Evolutionary conservation across 1,140 invertebrate genomes (phyloP), one percentile per base, ranked within the genome.

Genomic region (Matsumurasca onukii): DNA sequence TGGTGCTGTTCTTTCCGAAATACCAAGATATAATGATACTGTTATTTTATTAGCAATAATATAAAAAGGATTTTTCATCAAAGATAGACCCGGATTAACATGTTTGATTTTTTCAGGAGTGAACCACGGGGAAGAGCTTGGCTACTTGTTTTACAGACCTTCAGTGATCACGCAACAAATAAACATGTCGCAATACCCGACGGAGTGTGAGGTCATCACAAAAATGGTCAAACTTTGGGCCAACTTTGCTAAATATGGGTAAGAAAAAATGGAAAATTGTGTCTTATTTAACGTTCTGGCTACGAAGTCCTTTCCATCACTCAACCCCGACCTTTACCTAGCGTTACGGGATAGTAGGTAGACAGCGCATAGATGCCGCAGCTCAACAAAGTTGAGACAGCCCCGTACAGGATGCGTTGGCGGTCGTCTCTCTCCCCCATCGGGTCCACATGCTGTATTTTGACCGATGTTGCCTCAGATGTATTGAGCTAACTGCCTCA

Each of bases 171-270:
- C 25, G 15, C 13, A 25, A 12, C 55, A 59, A 25, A 27, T 2
- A 15, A 9, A 59, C 25, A 59, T 59, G 55, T 27, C n/a, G 2
- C 15, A 29, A 22, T 59, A 27, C 25, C 55, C 55, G 5, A 13
- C 2, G n/a, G 55, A 59, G n/a, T 59, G 55, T 59, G 25, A 25
- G n/a, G 30, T 29, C 3, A 12, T 59, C 15, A 27, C 55, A 12
- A 25, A 29, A n/a, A 59, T 59, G 55, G 55, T 59, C 5, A 2
- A 3, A 3, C n/a, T 59, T 1, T 59, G 55, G 55, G 30, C 55
- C 25, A 59, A 59, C 55, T 59, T 59, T 29, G 55, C 55, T n/a
- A 59, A 5, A 59, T 59, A 59, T 29, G 55, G 55, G 55, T 59
- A 59, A 22, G 55, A 5, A 25, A 22, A 5, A 52, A 17, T 17